Evolutionary conservation across 2,113 vertebrate genomes (phyloP), one percentile per base, ranked within the genome.

Genomic region (Rhinoderma darwinii): DNA sequence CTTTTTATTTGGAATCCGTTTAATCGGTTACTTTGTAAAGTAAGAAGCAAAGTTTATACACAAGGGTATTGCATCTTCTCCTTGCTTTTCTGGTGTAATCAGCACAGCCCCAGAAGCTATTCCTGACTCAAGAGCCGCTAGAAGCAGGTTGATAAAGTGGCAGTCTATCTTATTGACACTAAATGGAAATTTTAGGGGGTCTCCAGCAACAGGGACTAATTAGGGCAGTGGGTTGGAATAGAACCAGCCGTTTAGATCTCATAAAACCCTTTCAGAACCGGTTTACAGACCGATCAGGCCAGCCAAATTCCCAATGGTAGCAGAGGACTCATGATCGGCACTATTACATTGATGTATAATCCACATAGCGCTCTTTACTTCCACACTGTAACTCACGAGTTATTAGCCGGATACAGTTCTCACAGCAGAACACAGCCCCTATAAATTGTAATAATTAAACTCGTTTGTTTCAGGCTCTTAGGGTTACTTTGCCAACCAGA

Each of bases 391-490:
- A 87, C 32, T 35, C 59, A 39, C 68, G 27, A 12, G 20, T 59
- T 87, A 59, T 82, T 74, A 81, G 43, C 25, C 50, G n/a, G 86
- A 82, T 82, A 35, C 51, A 15, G 68, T 18, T 54, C 79, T 82
- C 86, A 41, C 76, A 54, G 79, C 47, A 75, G 68, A 82, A 37
- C 27, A n/a, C 39, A 54, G 63, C 78, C 51, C 66, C 47, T 25
- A 82, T 82, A 82, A 82, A 87, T 82, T 87, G 85, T 81, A 81
- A 82, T 81, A 87, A 82, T 82, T 87, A 87, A 87, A 87, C 51
- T 82, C 51, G 32, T 87, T 87, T 87, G 86, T 87, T 87, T 75
- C 27, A 35, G 78, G 78, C 68, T 87, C 43, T 87, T 87, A 87
- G 70, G 68, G 86, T 63, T 75, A 75, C 54, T 32, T 5, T 44